A percentile compares a stretch with the other conserved stretches of the same genome.
These are phyloP conservation scores for Drosophila trapezifrons DNA, from an alignment of 1,140 invertebrate genomes.

Conservation along the genomic window DNA sequence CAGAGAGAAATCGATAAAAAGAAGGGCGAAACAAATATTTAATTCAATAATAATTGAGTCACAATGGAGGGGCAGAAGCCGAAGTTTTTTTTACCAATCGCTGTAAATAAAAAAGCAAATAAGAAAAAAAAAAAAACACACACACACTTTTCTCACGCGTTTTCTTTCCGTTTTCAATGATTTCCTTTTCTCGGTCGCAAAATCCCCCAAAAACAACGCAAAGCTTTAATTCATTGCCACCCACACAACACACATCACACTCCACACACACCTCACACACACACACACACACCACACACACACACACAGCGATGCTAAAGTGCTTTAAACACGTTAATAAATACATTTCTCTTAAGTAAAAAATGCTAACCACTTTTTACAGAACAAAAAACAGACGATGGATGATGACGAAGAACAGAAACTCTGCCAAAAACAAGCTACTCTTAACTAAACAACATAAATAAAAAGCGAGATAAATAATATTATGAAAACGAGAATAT, in stretches of 20 bases:
- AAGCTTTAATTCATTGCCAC: constrained; percentile 50
- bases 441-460: constrained; percentile 35
- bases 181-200: constrained; percentile 19
- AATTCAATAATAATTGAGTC: constrained; percentile 43
- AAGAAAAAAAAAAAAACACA: constrained; percentile 12
- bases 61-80: constrained; percentile 18
- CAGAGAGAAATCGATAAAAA: constrained; percentile 16
- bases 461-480: constrained; percentile 19
- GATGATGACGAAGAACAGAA: constrained; percentile 30
- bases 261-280: background rate
- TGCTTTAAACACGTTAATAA: constrained; percentile 36
- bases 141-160: constrained; percentile 12
- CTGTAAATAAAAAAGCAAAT: constrained; percentile 69
- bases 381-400: constrained; percentile 3
- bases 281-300: background rate
- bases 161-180: background rate
- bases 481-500: constrained; percentile 19
- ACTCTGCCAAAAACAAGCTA: constrained; percentile 61
- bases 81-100: constrained; percentile 44
- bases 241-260: background rate
- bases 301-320: constrained; percentile 40
- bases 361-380: constrained; percentile 29
- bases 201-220: constrained; percentile 31
- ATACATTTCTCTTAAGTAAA: constrained; percentile 34
- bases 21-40: constrained; percentile 13